phyloP scores from a whole-genome alignment of 2,797 vertebrate species.

The Parauchenoglanis punctatus region DNA sequence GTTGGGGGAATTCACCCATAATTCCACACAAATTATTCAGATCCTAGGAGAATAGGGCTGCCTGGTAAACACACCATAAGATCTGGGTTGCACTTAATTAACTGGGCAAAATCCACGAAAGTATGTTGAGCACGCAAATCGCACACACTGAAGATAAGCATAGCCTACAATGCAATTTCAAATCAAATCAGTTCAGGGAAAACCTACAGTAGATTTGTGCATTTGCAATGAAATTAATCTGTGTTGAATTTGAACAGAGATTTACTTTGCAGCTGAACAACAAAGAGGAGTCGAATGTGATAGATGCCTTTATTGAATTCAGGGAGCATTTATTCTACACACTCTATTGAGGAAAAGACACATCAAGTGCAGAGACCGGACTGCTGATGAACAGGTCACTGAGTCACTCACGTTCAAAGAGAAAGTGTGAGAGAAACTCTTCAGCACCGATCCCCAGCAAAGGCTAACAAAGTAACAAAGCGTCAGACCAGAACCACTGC shows the following conservation, averaged over 20 bases:
- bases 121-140: slow-evolving; percentile 55
- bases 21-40: slow-evolving; percentile 76
- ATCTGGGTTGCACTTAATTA: slow-evolving; percentile 73
- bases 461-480: slow-evolving; percentile 56
- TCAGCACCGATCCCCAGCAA: slow-evolving; percentile 39
- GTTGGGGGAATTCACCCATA: slow-evolving; percentile 68
- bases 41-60: slow-evolving; percentile 70
- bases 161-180: slow-evolving; percentile 19
- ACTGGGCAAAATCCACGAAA: slow-evolving; percentile 73
- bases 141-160: background rate
- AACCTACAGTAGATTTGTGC: slow-evolving; percentile 7
- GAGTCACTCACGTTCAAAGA: slow-evolving; percentile 50
- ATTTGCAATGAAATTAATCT: slow-evolving; percentile 20
- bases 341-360: slow-evolving; percentile 32
- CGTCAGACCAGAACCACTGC: slow-evolving; percentile 12
- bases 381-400: slow-evolving; percentile 44
- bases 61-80: slow-evolving; percentile 75
- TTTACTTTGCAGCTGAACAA: slow-evolving; percentile 19
- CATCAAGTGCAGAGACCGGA: slow-evolving; percentile 36
- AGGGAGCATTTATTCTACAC: slow-evolving; percentile 15
- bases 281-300: slow-evolving; percentile 22
- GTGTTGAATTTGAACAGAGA: slow-evolving; percentile 15
- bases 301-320: slow-evolving; percentile 37
- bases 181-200: slow-evolving; percentile 23
- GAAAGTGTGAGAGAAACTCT: slow-evolving; percentile 43